A percentile compares a stretch with the other conserved stretches of the same genome.
Evolutionary conservation across 1,140 invertebrate species (phyloP).

Genomic region (Danaus melanippus): DNA sequence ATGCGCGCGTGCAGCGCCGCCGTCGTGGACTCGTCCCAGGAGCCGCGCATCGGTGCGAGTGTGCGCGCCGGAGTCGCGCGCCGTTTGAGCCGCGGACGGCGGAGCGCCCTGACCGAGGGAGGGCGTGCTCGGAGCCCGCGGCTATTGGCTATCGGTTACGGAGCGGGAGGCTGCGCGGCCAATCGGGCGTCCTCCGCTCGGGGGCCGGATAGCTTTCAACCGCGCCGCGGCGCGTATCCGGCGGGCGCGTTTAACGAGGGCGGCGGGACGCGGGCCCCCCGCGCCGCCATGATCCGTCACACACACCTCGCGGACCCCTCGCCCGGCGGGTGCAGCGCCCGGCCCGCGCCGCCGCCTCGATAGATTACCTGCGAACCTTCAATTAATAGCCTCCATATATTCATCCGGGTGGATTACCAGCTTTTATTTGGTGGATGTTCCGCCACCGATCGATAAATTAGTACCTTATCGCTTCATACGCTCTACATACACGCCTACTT

Average conservation of each 20-base stretch:
- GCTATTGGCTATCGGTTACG: slow-evolving; percentile 32
- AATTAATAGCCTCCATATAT: slow-evolving; percentile 67
- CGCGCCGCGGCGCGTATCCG: slow-evolving; percentile 51
- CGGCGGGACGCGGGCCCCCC: slow-evolving; percentile 43
- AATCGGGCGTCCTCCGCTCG: slow-evolving; percentile 49
- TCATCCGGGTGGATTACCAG: slow-evolving; percentile 60
- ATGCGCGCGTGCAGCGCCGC: slow-evolving; percentile 66
- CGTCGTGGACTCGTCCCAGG: slow-evolving; percentile 64
- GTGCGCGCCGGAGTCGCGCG: slow-evolving; percentile 58
- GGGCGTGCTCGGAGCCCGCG: slow-evolving; percentile 22
- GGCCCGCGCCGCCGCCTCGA: slow-evolving; percentile 33
- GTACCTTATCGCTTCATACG: slow-evolving; percentile 28
- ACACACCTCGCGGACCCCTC: slow-evolving; percentile 38
- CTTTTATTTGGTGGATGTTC: slow-evolving; percentile 45
- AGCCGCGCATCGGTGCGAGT: slow-evolving; percentile 65
- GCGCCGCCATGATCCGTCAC: slow-evolving; percentile 62
- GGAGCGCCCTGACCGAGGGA: slow-evolving; percentile 20
- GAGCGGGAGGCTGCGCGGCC: slow-evolving; percentile 41
- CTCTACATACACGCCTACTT: slow-evolving; percentile 19
- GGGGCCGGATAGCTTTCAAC: slow-evolving; percentile 58
- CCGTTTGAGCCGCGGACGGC: slow-evolving; percentile 41
- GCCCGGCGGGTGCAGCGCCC: slow-evolving; percentile 12
- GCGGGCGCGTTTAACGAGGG: slow-evolving; percentile 56
- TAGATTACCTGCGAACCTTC: slow-evolving; percentile 64
- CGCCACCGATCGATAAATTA: slow-evolving; percentile 37